Conservation (phyloP, 2,113 vertebrate genomes). For the Oreochromis niloticus region DNA sequence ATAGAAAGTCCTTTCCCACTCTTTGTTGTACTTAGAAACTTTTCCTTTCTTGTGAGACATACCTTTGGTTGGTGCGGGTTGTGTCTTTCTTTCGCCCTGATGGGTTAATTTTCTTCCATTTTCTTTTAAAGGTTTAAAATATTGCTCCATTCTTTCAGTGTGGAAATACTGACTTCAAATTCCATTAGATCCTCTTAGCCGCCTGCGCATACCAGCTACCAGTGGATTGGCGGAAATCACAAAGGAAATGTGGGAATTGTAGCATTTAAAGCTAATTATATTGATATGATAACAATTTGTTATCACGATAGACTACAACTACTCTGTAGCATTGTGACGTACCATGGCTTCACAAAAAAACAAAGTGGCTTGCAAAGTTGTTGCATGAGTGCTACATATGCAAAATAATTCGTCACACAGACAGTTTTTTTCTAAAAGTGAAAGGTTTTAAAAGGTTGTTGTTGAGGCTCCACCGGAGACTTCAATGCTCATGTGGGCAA, state of each 20-base stretch:
- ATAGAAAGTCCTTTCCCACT: neutral
- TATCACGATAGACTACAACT: neutral
- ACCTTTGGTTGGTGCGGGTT: neutral
- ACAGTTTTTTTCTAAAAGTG: neutral
- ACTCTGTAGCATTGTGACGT: neutral
- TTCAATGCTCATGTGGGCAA: too few relatives aligned
- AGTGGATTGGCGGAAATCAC: neutral
- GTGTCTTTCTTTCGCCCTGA: neutral
- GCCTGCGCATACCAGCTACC: neutral
- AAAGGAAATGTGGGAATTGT: neutral
- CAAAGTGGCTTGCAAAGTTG: neutral
- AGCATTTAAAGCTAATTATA: neutral
- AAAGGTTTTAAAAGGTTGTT: neutral
- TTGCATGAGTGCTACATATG: neutral
- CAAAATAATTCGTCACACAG: neutral
- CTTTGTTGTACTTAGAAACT: neutral
- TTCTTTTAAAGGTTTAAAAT: neutral
- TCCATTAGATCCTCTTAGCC: neutral
- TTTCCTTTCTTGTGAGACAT: neutral
- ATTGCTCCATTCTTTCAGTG: neutral
- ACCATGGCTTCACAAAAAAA: neutral
- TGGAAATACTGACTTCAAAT: neutral
- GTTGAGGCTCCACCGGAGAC: too few relatives aligned
- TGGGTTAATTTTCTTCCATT: neutral
- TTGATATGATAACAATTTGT: neutral